Conservation (phyloP, 2,113 vertebrate genomes). For the Macrotus californicus region DNA sequence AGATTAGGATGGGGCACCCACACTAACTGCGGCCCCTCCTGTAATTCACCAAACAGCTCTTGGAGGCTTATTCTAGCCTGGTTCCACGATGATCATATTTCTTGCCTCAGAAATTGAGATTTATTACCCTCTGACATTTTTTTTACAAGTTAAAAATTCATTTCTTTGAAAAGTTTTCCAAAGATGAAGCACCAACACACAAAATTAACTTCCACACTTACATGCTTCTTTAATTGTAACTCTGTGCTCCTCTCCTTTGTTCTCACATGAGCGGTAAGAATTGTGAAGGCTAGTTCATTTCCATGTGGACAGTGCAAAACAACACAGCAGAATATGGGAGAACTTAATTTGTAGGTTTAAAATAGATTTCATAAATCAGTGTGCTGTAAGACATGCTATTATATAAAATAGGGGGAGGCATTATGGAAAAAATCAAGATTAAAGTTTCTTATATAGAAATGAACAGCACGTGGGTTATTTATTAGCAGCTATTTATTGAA, state of each 20-base stretch:
- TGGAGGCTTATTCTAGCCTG: background rate
- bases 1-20: background rate
- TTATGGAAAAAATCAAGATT: background rate
- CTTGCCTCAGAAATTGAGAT: background rate
- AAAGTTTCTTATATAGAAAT: background rate
- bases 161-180: background rate
- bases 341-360: background rate
- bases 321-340: background rate
- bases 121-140: background rate
- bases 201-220: background rate
- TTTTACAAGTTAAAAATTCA: background rate
- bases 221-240: background rate
- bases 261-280: background rate
- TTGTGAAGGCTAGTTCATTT: background rate
- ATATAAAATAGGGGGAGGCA: background rate
- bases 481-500: background rate
- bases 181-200: background rate
- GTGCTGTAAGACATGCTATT: background rate
- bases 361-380: background rate
- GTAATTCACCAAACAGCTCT: background rate
- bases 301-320: background rate
- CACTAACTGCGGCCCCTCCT: background rate
- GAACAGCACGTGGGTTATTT: background rate
- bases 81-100: background rate
- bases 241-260: fast-evolving